These are phyloP conservation scores for Geococcyx californianus DNA, from an alignment of 2,113 vertebrate species.

Conservation along the genomic window DNA sequence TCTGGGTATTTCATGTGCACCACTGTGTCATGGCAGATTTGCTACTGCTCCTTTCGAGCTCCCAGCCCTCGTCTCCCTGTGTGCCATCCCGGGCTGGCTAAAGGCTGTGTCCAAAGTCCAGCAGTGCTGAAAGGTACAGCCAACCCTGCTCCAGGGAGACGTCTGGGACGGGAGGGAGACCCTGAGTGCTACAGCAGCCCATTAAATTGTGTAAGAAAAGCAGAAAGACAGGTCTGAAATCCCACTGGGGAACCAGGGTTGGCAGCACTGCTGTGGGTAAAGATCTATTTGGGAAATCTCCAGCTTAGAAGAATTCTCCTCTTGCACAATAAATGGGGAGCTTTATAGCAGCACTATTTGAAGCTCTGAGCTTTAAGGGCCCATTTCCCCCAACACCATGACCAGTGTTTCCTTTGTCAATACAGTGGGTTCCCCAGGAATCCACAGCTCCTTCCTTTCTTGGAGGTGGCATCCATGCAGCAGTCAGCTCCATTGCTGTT, in stretches of 20 bases:
- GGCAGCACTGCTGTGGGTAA: background rate
- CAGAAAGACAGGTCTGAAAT: background rate
- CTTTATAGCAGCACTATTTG: background rate
- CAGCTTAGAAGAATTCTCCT: background rate
- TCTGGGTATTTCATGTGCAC: background rate
- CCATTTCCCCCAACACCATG: background rate
- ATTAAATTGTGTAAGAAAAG: background rate
- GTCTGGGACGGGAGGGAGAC: background rate
- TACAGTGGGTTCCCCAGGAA: rapidly evolving
- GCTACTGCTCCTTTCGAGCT: background rate
- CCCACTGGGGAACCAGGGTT: background rate
- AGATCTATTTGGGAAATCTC: background rate
- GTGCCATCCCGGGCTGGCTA: background rate
- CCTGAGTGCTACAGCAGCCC: background rate
- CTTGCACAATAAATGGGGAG: background rate
- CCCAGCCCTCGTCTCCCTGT: background rate
- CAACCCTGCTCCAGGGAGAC: background rate
- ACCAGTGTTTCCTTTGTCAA: background rate
- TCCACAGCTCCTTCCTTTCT: background rate
- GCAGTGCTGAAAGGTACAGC: background rate
- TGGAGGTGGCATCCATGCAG: rapidly evolving
- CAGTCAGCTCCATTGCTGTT: background rate
- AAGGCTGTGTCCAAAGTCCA: background rate
- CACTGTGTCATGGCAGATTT: background rate
- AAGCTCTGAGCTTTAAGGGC: background rate